Conservation (phyloP, 2,888 invertebrate species). For the Mythimna loreyi region DNA sequence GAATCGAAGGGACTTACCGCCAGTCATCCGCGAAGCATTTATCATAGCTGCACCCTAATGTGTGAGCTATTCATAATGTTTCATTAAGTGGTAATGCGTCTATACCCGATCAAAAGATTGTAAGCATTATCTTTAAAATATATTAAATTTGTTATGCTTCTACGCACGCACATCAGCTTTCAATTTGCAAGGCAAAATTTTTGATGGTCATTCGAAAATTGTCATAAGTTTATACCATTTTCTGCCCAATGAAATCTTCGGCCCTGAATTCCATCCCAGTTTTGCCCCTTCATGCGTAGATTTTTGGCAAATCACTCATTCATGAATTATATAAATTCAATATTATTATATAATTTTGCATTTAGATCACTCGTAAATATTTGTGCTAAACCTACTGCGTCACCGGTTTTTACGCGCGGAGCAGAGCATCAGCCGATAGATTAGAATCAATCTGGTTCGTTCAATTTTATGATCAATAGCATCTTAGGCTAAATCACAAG, state of each 20-base stretch:
- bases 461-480: constrained; percentile 63
- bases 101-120: constrained; percentile 69
- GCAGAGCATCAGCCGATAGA: constrained; percentile 46
- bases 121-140: constrained; percentile 38
- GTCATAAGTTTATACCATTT: constrained; percentile 23
- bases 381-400: constrained; percentile 43
- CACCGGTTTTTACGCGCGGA: constrained; percentile 46
- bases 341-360: constrained; percentile 28
- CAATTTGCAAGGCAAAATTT: constrained; percentile 37
- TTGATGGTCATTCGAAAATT: constrained; percentile 38
- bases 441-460: constrained; percentile 60
- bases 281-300: constrained; percentile 28
- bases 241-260: constrained; percentile 17
- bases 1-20: constrained; percentile 82
- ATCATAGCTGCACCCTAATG: constrained; percentile 89
- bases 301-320: constrained; percentile 19
- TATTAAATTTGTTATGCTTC: constrained; percentile 26
- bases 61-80: constrained; percentile 87
- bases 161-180: constrained; percentile 32
- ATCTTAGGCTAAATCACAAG: constrained; percentile 62
- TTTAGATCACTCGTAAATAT: constrained; percentile 40
- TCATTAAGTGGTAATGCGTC: constrained; percentile 88
- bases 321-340: constrained; percentile 36
- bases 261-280: constrained; percentile 37
- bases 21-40: constrained; percentile 86